Conservation (phyloP, 2,797 vertebrate species). For the Morelia viridis region DNA sequence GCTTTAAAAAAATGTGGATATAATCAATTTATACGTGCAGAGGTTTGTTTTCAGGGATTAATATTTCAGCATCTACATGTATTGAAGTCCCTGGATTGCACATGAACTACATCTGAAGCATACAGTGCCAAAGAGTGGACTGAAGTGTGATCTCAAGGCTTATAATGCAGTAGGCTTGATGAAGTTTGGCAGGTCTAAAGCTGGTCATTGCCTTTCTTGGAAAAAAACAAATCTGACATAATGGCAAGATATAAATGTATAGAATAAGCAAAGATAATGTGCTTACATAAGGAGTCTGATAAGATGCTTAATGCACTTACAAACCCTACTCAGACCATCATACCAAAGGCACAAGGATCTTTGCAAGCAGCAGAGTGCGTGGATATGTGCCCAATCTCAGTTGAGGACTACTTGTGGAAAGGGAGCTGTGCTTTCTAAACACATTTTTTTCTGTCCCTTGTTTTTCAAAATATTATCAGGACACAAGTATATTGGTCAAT, state of each 20-base stretch:
- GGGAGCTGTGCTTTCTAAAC: not conserved
- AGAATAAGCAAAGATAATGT: not conserved
- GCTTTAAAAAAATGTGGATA: not conserved
- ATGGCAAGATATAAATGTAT: not conserved
- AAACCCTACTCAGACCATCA: not conserved
- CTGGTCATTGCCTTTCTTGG: not conserved
- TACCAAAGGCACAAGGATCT: not conserved
- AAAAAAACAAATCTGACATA: not conserved
- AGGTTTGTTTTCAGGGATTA: not conserved
- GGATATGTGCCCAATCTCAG: not conserved
- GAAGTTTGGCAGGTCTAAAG: not conserved
- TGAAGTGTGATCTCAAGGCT: not conserved
- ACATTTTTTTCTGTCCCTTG: not conserved
- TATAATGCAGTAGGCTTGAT: not conserved
- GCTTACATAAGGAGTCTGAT: not conserved
- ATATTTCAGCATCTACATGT: not conserved
- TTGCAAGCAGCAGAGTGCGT: not conserved
- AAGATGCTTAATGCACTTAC: not conserved
- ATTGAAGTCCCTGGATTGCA: not conserved
- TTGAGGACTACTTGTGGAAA: not conserved
- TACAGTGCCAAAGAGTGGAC: not conserved
- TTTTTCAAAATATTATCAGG: not conserved
- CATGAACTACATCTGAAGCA: not conserved
- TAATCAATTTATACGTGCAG: slow-evolving; percentile 8
- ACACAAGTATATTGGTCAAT: slow-evolving; percentile 11